Evolutionary conservation across 1,140 invertebrate genomes (phyloP).

Genomic region (Hormaphis cornu): DNA sequence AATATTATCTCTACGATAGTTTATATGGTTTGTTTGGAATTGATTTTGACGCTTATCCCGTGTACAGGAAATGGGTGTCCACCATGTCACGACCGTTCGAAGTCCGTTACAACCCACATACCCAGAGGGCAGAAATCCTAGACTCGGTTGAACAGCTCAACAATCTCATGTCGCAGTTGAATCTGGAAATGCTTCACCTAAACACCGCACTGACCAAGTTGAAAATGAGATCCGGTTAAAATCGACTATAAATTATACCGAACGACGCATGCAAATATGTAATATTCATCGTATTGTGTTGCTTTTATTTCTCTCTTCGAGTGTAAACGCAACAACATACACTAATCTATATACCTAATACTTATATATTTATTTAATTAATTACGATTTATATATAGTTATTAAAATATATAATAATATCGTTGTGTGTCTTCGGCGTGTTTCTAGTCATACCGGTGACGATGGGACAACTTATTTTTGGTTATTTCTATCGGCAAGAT

Average conservation of each 20-base stretch:
- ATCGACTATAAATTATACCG: constrained; percentile 1
- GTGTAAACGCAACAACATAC: neutral
- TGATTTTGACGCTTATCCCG: constrained; percentile 7
- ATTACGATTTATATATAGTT: neutral
- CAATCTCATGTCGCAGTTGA: constrained; percentile 64
- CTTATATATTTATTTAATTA: constrained; percentile 2
- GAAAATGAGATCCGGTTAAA: constrained; percentile 49
- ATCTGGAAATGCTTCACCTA: constrained; percentile 72
- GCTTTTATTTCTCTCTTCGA: neutral
- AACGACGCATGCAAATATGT: constrained; percentile 4
- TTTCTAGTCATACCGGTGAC: constrained; percentile 32
- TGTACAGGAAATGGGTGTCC: constrained; percentile 67
- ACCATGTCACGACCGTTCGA: constrained; percentile 84
- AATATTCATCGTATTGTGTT: constrained; percentile 2
- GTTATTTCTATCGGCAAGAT: constrained; percentile 24
- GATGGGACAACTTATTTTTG: constrained; percentile 28
- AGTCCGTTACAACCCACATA: constrained; percentile 94
- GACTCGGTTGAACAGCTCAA: constrained; percentile 78
- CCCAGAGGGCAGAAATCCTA: constrained; percentile 85
- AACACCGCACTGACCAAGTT: constrained; percentile 75
- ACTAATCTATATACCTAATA: neutral
- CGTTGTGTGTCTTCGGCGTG: constrained; percentile 23
- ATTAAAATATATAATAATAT: neutral
- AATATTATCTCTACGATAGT: no score
- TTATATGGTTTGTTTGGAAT: no score